These are phyloP conservation scores for Orius laevigatus DNA, from an alignment of 1,140 invertebrate genomes.

Conservation along the genomic window DNA sequence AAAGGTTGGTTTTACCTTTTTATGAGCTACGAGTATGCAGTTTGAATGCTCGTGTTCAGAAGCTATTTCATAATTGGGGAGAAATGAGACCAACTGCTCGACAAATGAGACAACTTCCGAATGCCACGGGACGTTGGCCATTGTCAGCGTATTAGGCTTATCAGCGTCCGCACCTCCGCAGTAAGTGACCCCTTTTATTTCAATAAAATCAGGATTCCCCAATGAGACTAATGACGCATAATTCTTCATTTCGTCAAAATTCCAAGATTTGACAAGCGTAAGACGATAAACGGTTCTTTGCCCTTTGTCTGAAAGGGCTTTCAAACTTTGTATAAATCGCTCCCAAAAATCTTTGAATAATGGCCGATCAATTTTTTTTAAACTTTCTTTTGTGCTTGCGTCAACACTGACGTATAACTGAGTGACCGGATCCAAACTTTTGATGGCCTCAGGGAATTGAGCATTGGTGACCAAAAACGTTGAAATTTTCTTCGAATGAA, in stretches of 20 bases:
- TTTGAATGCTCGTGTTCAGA: constrained; percentile 50
- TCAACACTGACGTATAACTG: constrained; percentile 50
- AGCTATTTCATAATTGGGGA: constrained; percentile 39
- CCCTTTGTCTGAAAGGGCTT: constrained; percentile 35
- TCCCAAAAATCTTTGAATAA: constrained; percentile 48
- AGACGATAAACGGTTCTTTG: constrained; percentile 48
- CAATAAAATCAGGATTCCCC: constrained; percentile 49
- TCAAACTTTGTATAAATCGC: constrained; percentile 38
- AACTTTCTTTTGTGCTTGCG: constrained; percentile 42
- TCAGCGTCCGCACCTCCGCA: constrained; percentile 35
- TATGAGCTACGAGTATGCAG: constrained; percentile 41
- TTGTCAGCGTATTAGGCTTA: constrained; percentile 38
- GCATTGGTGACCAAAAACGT: constrained; percentile 43
- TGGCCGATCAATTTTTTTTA: constrained; percentile 47
- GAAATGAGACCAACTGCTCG: constrained; percentile 27
- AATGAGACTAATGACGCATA: constrained; percentile 39
- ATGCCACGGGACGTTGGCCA: constrained; percentile 51
- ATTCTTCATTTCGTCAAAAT: constrained; percentile 40
- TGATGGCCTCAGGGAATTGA: constrained; percentile 18
- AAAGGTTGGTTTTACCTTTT: constrained; percentile 24
- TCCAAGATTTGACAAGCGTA: constrained; percentile 45
- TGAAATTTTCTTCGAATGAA: constrained; percentile 38
- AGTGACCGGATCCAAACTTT: constrained; percentile 38
- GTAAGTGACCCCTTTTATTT: constrained; percentile 49
- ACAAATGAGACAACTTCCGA: constrained; percentile 42